A percentile compares a stretch with the other conserved stretches of the same genome.
These are phyloP conservation scores for Amblyopsis hoosieri DNA, from an alignment of 2,797 vertebrate genomes.

Conservation along the genomic window DNA sequence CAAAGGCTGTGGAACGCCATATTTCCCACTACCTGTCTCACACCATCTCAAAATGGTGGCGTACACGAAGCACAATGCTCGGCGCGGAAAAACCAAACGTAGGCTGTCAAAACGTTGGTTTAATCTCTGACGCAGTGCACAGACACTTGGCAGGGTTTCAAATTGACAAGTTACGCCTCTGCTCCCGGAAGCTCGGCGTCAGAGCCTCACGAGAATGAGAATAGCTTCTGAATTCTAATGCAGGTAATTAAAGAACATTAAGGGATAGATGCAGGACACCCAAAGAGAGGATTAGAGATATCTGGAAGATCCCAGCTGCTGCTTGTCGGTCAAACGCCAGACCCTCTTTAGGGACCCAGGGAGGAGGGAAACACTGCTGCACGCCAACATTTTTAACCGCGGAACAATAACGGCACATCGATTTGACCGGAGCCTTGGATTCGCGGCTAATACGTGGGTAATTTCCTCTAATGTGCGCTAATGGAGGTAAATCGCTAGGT, in stretches of 20 bases:
- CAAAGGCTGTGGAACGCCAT: too few species aligned
- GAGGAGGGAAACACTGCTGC: constrained; percentile 9
- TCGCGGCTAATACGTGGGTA: constrained; percentile 31
- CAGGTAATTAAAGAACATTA: too few species aligned
- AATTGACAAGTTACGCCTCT: background rate
- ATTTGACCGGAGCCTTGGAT: constrained; percentile 17
- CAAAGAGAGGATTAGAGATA: constrained; percentile 31
- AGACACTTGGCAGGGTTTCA: constrained; percentile 1
- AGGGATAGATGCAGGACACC: too few species aligned
- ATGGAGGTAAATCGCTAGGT: constrained; percentile 9
- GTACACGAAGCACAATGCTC: too few species aligned
- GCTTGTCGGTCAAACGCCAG: constrained; percentile 21
- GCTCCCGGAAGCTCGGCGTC: background rate
- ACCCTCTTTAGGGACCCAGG: too few species aligned
- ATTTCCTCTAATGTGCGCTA: constrained; percentile 30
- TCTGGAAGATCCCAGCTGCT: constrained; percentile 22
- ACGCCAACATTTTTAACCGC: background rate
- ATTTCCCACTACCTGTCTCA: too few species aligned
- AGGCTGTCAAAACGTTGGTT: constrained; percentile 24
- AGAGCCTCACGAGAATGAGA: constrained; percentile 14
- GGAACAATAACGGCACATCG: background rate
- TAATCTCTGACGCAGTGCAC: constrained; percentile 19
- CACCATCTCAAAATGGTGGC: too few species aligned
- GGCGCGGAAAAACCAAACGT: constrained; percentile 12
- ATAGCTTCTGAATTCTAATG: too few species aligned